Evolutionary conservation across 2,797 vertebrate species (phyloP).

Genomic region (Neopelma chrysocephalum): DNA sequence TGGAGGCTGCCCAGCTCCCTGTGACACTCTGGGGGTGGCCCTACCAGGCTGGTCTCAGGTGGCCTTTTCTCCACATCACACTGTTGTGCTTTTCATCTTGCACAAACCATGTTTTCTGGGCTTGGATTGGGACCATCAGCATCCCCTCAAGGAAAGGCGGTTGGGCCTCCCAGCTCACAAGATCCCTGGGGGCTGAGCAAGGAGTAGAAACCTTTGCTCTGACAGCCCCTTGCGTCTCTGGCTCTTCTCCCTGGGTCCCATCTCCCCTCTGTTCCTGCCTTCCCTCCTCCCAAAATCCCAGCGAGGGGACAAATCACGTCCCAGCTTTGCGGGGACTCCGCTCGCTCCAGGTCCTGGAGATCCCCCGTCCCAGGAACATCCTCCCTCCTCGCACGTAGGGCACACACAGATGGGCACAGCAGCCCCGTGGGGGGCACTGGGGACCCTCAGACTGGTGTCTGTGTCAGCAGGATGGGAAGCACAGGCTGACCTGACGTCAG

Average conservation of each 20-base stretch:
- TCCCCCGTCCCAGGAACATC: not conserved
- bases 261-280: not conserved
- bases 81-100: not conserved
- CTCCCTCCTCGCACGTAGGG: not conserved
- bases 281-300: not conserved
- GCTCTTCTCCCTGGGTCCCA: not conserved
- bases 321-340: not conserved
- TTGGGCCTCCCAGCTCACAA: not conserved
- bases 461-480: not conserved
- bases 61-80: accelerated
- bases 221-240: not conserved
- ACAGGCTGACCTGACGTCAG: not conserved
- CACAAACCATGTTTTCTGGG: not conserved
- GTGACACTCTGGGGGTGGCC: not conserved
- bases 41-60: not conserved
- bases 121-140: accelerated
- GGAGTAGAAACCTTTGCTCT: not conserved
- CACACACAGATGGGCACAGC: not conserved
- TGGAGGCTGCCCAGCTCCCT: not conserved
- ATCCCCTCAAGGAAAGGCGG: not conserved
- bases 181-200: not conserved
- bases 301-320: accelerated
- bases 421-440: not conserved
- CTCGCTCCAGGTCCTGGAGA: not conserved
- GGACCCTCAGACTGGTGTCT: not conserved